Base-by-base conservation (phyloP, 2,888 invertebrate species). In the Drosophila conformis region DNA sequence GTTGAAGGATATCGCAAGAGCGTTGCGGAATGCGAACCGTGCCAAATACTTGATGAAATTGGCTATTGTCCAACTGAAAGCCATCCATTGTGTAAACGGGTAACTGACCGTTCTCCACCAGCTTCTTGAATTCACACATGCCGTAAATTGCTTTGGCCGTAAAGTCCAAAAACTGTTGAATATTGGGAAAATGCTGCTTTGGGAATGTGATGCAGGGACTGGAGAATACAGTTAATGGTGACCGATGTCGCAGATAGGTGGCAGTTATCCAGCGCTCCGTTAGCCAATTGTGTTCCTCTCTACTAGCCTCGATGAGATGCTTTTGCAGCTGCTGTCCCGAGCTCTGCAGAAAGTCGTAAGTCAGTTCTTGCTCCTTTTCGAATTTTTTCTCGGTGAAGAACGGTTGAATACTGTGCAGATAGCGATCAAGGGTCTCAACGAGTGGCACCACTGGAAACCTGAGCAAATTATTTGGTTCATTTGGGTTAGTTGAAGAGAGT, bases 161-260 rank as follows among this genome's bases (percentile, higher is more conserved):
- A 94, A 95, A 97, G 69, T 93, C 86, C 48, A 96, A 92, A 84
- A 95, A 95, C 13, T 96, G 95, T 13, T 94, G 93, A 74, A 94
- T 93, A 68, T 90, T 93, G 15, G 93, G 90, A 83, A 97, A 96
- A 62, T 94, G 93, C 79, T 95, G 94, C 64, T 94, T 93, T 0
- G 98, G 98, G 83, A 97, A 97, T 2, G 97, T 95, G 66, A 97
- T 94, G 0, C 97, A 98, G 21, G 98, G 98, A 91, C 96, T 98
- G 4, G 97, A 97, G 92, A 95, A 96, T 2, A 98, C 95, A 0
- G 97, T 96, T 4, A 98, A 95, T 0, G 99, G 97, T 76, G 95
- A 94, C 65, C 99, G 94, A 91, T 96, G 97, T 76, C 96, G 96
- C 76, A 99, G 94, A 93, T 99, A 99, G 0, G 98, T 97, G 11